Evolutionary conservation across 2,888 invertebrate genomes (phyloP).

Genomic region (Heteropelma amictum): DNA sequence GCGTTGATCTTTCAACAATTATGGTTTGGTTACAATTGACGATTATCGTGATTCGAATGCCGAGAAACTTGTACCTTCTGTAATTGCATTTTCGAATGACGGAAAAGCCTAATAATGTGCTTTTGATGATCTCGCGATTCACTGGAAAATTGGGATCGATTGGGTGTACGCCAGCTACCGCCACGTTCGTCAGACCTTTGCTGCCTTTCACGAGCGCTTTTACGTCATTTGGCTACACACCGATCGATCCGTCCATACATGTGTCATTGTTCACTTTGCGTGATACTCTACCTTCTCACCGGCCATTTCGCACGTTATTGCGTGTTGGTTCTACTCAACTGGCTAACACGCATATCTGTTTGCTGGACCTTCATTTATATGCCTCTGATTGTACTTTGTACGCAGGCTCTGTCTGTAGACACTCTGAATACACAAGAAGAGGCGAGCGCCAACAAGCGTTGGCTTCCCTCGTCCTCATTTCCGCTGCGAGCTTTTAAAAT

Average conservation of each 20-base stretch:
- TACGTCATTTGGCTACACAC: background rate
- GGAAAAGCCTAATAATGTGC: conserved; percentile 1
- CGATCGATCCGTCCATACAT: conserved; percentile 15
- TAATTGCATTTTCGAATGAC: too few relatives aligned
- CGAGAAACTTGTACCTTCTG: too few relatives aligned
- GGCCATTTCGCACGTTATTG: conserved; percentile 38
- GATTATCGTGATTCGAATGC: too few relatives aligned
- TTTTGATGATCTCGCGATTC: conserved; percentile 29
- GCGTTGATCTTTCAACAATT: too few relatives aligned
- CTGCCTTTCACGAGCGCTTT: background rate
- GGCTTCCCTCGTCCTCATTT: conserved; percentile 1
- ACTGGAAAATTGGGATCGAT: conserved; percentile 41
- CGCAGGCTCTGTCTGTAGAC: conserved; percentile 8
- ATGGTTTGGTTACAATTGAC: too few relatives aligned
- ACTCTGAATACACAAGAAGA: too few relatives aligned
- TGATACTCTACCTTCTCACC: conserved; percentile 14
- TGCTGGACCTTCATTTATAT: conserved; percentile 12
- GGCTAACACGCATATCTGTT: conserved; percentile 29
- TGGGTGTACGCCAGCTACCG: background rate
- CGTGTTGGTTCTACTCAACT: conserved; percentile 22
- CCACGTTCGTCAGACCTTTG: background rate
- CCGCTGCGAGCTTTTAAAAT: background rate
- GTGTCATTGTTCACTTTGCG: conserved; percentile 47
- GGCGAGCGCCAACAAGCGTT: too few relatives aligned
- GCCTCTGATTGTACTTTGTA: background rate